phyloP scores from a whole-genome alignment of 2,113 vertebrate species.

The Coregonus clupeaformis region DNA sequence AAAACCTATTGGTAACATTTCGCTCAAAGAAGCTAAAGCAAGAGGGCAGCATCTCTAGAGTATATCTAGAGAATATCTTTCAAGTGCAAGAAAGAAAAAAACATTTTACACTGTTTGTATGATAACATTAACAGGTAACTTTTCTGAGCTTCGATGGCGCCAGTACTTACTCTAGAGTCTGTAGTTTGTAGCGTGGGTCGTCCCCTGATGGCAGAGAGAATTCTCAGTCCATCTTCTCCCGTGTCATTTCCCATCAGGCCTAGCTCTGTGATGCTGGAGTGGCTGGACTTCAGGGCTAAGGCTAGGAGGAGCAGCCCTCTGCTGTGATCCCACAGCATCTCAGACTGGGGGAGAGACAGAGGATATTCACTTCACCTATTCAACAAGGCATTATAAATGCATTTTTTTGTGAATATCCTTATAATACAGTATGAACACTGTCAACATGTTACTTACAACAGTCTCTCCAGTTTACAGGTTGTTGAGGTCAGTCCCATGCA shows the following conservation, averaged over 20 bases:
- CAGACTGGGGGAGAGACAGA: conserved; percentile 40
- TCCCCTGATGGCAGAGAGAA: conserved; percentile 28
- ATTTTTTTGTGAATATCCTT: neutral
- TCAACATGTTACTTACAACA: conserved; percentile 40
- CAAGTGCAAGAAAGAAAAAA: neutral
- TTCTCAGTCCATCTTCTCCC: conserved; percentile 11
- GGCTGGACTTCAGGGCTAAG: conserved; percentile 45
- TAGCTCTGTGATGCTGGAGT: conserved; percentile 42
- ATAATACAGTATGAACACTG: neutral
- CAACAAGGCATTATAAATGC: neutral
- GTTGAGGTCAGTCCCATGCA: conserved; percentile 30
- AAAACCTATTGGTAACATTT: too few species aligned
- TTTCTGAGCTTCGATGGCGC: neutral
- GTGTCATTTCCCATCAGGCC: conserved; percentile 55
- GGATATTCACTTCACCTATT: neutral
- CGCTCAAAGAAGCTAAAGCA: too few species aligned
- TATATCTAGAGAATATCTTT: neutral
- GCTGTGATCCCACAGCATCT: conserved; percentile 47
- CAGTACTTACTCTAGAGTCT: conserved; percentile 48
- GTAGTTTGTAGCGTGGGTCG: conserved; percentile 31
- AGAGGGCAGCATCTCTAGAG: too few species aligned
- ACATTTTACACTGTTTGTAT: neutral
- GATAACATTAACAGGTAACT: too few species aligned
- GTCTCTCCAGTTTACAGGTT: conserved; percentile 36
- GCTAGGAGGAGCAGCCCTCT: conserved; percentile 34